Evolutionary conservation across 1,140 invertebrate genomes (phyloP).

Genomic region (Pseudomyrmex sp.): DNA sequence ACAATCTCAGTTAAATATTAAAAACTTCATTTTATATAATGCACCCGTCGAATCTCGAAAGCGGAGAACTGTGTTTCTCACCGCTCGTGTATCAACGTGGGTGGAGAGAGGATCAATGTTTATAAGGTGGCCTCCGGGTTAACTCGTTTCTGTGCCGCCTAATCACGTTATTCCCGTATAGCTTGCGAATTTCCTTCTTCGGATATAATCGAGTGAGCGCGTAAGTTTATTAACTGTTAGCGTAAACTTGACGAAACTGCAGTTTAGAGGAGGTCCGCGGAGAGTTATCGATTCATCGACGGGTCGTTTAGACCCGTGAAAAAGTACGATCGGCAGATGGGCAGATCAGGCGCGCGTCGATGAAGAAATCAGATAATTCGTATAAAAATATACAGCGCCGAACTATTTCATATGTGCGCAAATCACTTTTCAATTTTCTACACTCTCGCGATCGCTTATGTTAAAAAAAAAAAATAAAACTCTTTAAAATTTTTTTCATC

Average conservation of each 20-base stretch:
- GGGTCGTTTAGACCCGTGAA: slow-evolving; percentile 10
- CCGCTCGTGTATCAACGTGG: not conserved
- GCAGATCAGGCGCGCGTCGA: slow-evolving; percentile 10
- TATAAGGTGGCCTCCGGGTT: slow-evolving; percentile 32
- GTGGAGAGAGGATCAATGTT: not conserved
- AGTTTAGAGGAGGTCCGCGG: slow-evolving; percentile 38
- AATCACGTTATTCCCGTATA: slow-evolving; percentile 36
- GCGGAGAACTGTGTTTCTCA: slow-evolving; percentile 7
- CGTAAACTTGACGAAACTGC: slow-evolving; percentile 44
- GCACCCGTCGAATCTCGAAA: not conserved
- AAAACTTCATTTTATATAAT: not conserved
- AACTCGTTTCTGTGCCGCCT: slow-evolving; percentile 40
- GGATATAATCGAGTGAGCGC: slow-evolving; percentile 43
- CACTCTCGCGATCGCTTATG: too few species aligned
- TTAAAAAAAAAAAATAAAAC: not conserved
- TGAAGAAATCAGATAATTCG: slow-evolving; percentile 31
- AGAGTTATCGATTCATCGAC: slow-evolving; percentile 31
- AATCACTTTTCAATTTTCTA: not conserved
- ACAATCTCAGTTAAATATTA: not conserved
- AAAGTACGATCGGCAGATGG: slow-evolving; percentile 13
- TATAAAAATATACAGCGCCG: not conserved
- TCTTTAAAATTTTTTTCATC: not conserved
- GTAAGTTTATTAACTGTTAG: slow-evolving; percentile 42
- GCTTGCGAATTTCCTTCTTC: slow-evolving; percentile 51
- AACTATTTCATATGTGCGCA: slow-evolving; percentile 3